These are phyloP conservation scores for Eupristina koningsbergeri DNA, from an alignment of 1,140 invertebrate species.

Conservation along the genomic window DNA sequence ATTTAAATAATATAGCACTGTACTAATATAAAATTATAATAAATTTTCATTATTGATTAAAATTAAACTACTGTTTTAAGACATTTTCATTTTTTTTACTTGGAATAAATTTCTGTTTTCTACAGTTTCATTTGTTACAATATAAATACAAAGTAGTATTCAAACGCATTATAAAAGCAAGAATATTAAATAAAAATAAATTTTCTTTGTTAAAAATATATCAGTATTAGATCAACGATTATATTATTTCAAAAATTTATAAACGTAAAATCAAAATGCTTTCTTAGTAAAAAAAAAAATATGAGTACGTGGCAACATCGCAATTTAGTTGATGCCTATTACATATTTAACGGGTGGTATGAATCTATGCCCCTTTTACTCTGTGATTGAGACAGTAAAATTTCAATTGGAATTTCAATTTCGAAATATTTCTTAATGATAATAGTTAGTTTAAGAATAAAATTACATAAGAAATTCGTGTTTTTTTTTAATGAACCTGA, in stretches of 20 bases:
- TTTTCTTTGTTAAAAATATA: neutral
- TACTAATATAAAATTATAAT: no score
- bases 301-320: neutral
- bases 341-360: neutral
- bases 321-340: neutral
- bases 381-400: neutral
- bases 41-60: no score
- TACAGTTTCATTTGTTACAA: neutral
- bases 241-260: no score
- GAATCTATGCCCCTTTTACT: neutral
- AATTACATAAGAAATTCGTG: no score
- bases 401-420: no score
- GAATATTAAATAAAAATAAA: neutral
- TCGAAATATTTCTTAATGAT: no score
- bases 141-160: neutral
- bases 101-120: no score
- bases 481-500: no score
- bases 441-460: no score
- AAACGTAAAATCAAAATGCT: neutral
- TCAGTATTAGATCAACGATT: neutral
- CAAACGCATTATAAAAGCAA: neutral
- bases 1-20: no score
- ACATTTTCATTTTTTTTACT: no score
- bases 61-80: no score
- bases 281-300: neutral